These are phyloP conservation scores for Holothuria leucospilota DNA, from an alignment of 53 echinoderm and acorn worm species.

Conservation along the genomic window DNA sequence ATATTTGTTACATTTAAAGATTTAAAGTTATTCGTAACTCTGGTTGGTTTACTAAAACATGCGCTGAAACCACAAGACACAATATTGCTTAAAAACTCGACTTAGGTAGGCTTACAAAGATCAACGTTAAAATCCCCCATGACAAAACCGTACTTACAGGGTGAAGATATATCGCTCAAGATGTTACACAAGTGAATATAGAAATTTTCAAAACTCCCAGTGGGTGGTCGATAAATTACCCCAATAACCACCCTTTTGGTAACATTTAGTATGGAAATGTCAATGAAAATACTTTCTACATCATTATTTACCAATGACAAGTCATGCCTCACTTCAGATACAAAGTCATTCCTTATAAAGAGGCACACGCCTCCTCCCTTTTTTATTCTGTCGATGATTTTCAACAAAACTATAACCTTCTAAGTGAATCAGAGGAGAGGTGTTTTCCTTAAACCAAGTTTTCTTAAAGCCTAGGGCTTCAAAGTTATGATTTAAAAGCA, in stretches of 20 bases:
- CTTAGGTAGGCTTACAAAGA: neutral
- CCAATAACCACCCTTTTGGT: neutral
- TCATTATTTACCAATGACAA: neutral
- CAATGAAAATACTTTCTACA: constrained; percentile 14
- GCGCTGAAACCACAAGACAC: neutral
- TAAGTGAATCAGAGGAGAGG: no score
- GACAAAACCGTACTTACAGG: neutral
- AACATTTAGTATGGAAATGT: neutral
- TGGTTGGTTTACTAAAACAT: neutral
- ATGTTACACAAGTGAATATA: neutral
- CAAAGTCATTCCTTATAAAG: neutral
- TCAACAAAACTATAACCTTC: no score
- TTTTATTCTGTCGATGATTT: no score
- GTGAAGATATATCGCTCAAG: no score
- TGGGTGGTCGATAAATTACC: constrained; percentile 14
- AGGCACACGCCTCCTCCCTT: no score
- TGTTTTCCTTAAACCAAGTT: neutral
- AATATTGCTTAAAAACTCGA: neutral
- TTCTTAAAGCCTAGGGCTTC: neutral
- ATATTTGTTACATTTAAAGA: neutral
- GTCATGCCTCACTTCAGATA: neutral
- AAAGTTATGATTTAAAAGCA: neutral
- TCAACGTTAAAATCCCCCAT: neutral
- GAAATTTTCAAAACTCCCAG: neutral
- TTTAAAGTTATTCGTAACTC: no score